Evolutionary conservation across 2,797 vertebrate genomes (phyloP).

Genomic region (Trachops cirrhosus): DNA sequence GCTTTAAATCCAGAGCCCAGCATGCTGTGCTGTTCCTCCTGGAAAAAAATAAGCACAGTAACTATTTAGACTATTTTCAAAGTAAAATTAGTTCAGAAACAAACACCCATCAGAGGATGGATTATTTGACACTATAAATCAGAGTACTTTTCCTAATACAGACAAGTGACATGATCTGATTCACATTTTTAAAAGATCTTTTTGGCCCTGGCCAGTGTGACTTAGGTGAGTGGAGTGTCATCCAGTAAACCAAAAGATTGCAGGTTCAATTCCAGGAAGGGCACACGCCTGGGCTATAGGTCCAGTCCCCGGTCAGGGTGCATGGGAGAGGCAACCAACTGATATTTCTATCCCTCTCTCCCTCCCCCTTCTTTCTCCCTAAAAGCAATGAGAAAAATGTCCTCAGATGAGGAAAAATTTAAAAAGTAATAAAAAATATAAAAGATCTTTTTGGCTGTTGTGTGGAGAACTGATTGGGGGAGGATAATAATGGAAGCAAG

Average conservation of each 20-base stretch:
- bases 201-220: neutral
- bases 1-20: slow-evolving; percentile 95
- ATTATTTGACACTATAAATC: neutral
- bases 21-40: slow-evolving; percentile 83
- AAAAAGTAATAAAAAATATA: neutral
- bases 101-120: neutral
- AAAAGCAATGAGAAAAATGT: neutral
- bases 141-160: neutral
- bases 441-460: neutral
- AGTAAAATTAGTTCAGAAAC: neutral
- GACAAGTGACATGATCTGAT: neutral
- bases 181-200: slow-evolving; percentile 15
- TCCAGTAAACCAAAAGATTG: neutral
- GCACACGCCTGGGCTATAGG: neutral
- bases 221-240: neutral
- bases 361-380: neutral
- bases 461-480: neutral
- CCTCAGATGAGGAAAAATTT: neutral
- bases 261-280: neutral
- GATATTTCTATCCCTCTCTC: neutral
- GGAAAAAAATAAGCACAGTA: slow-evolving; percentile 18
- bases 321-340: neutral
- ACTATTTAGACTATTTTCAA: slow-evolving; percentile 4
- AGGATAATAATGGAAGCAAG: neutral
- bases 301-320: neutral